These are phyloP conservation scores for Zosterops lateralis DNA, from an alignment of 2,113 vertebrate species.

Conservation along the genomic window DNA sequence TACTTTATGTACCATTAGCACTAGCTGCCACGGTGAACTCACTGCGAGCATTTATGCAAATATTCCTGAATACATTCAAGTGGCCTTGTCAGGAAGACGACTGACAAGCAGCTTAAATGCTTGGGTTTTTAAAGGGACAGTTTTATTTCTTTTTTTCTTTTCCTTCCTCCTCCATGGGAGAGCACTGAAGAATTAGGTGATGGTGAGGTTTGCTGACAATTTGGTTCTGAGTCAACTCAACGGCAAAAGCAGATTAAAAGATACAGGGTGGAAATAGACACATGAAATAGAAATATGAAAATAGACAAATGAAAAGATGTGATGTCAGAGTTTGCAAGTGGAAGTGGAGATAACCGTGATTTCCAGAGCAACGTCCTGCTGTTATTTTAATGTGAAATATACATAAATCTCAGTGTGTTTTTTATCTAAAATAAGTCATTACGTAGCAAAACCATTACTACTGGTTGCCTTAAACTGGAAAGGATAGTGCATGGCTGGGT, in stretches of 20 bases:
- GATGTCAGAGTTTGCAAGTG: neutral
- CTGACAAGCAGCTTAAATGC: slow-evolving; percentile 77
- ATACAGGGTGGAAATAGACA: neutral
- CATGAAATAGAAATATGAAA: too few species aligned
- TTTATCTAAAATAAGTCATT: neutral
- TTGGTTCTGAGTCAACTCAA: slow-evolving; percentile 5
- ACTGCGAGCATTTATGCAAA: slow-evolving; percentile 81
- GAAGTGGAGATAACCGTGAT: neutral
- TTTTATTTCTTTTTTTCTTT: slow-evolving; percentile 22
- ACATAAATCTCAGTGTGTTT: neutral
- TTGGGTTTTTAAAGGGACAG: slow-evolving; percentile 49
- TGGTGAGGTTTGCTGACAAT: neutral
- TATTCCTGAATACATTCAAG: slow-evolving; percentile 74
- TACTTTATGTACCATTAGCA: slow-evolving; percentile 83
- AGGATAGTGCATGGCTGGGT: neutral
- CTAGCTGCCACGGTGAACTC: slow-evolving; percentile 76
- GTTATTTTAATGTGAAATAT: neutral
- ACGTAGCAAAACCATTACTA: neutral
- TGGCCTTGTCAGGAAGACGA: slow-evolving; percentile 77
- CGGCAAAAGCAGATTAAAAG: neutral
- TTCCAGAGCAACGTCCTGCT: neutral
- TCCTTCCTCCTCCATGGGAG: neutral
- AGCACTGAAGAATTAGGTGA: neutral
- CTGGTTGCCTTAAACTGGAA: neutral
- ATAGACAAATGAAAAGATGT: neutral